These are phyloP conservation scores for Drosophila borealis DNA, from an alignment of 2,888 invertebrate genomes.

Conservation along the genomic window DNA sequence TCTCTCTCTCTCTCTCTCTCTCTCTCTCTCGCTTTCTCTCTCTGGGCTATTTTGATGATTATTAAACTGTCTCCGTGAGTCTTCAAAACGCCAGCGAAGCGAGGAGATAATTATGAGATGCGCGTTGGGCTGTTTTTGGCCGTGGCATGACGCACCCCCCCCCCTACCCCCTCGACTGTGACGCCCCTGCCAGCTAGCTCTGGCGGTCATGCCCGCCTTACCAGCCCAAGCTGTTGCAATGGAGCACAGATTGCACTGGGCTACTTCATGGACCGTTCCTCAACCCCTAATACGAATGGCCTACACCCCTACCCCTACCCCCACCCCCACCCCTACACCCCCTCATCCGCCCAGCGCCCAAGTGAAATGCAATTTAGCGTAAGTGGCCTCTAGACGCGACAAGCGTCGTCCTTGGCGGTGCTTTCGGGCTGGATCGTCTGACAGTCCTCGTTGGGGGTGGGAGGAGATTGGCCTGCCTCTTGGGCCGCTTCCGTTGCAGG, in stretches of 20 bases:
- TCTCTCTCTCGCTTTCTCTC: slow-evolving; percentile 4
- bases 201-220: neutral
- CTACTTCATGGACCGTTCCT: too few species aligned
- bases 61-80: slow-evolving; percentile 77
- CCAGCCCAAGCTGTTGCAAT: neutral
- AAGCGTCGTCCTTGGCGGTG: slow-evolving; percentile 62
- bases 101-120: slow-evolving; percentile 80
- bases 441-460: neutral
- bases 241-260: neutral
- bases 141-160: slow-evolving; percentile 1
- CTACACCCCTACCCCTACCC: neutral
- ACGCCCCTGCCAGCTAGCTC: neutral
- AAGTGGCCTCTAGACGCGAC: slow-evolving; percentile 76
- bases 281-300: neutral
- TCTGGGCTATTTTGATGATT: slow-evolving; percentile 50
- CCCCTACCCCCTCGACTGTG: neutral
- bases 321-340: neutral
- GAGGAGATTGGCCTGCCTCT: slow-evolving; percentile 24
- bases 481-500: slow-evolving; percentile 57
- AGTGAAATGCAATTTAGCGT: slow-evolving; percentile 76
- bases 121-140: slow-evolving; percentile 56
- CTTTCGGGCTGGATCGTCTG: neutral
- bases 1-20: too few species aligned
- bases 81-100: slow-evolving; percentile 74
- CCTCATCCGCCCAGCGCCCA: slow-evolving; percentile 26